Evolutionary conservation across 2,888 invertebrate species (phyloP).

Genomic region (Arge pagana): DNA sequence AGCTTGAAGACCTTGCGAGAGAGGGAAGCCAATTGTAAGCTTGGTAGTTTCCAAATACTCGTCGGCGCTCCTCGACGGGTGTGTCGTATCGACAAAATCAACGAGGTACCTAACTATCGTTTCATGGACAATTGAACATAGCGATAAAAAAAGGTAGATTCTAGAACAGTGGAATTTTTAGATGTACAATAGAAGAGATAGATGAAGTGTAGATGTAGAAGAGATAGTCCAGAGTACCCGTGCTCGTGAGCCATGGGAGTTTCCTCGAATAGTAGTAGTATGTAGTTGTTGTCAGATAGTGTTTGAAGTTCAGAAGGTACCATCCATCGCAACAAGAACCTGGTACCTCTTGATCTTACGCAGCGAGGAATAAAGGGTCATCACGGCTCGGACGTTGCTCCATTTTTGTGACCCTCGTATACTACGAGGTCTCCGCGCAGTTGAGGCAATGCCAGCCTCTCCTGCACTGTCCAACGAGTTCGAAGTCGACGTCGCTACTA

Average conservation of each 20-base stretch:
- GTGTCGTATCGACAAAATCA: too few species aligned
- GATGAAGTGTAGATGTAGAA: conserved; percentile 14
- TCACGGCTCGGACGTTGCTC: conserved; percentile 85
- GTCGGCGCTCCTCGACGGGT: too few species aligned
- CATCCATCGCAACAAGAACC: conserved; percentile 37
- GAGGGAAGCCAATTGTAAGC: conserved; percentile 25
- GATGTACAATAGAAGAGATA: conserved; percentile 1
- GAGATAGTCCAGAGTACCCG: conserved; percentile 25
- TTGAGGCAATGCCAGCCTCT: conserved; percentile 50
- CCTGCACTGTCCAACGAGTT: conserved; percentile 52
- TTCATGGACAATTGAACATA: too few species aligned
- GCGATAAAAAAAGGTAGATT: not conserved
- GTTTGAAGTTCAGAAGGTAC: conserved; percentile 34
- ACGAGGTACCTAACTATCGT: too few species aligned
- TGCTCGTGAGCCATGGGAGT: conserved; percentile 19
- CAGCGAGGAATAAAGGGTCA: conserved; percentile 88
- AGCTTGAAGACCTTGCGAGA: too few species aligned
- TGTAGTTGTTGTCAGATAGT: conserved; percentile 16
- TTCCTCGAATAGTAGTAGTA: conserved; percentile 19
- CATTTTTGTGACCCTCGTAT: conserved; percentile 69
- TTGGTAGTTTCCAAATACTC: conserved; percentile 2
- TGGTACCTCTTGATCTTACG: conserved; percentile 86
- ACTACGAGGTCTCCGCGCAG: conserved; percentile 46
- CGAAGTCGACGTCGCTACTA: conserved; percentile 50
- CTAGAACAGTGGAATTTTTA: too few species aligned